phyloP scores from a whole-genome alignment of 2,888 invertebrate genomes.

The Caenorhabditis doughertyi region DNA sequence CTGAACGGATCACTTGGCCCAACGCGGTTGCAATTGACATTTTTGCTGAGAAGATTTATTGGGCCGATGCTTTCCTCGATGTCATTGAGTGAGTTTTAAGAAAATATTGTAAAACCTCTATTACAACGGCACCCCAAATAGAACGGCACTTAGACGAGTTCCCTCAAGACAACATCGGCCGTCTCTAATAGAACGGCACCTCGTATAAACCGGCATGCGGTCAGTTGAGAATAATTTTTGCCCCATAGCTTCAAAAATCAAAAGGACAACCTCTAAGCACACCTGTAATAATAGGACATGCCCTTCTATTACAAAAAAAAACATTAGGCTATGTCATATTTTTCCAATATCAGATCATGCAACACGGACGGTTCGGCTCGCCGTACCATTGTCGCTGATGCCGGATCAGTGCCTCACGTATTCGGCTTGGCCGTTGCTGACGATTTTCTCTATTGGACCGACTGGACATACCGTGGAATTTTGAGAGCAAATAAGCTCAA shows the following conservation, averaged over 20 bases:
- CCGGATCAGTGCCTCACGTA: constrained; percentile 90
- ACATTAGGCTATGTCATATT: too few species aligned
- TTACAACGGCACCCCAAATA: too few species aligned
- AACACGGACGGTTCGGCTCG: constrained; percentile 77
- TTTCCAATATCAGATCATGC: constrained; percentile 68
- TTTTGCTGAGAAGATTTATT: constrained; percentile 91
- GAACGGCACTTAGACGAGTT: too few species aligned
- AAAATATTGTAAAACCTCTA: too few species aligned
- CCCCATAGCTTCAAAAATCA: too few species aligned
- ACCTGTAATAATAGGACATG: too few species aligned
- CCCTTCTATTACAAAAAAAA: too few species aligned
- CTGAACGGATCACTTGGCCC: constrained; percentile 93
- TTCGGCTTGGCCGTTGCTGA: constrained; percentile 95
- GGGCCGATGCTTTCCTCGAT: constrained; percentile 97
- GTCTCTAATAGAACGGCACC: too few species aligned
- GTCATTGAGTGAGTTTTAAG: constrained; percentile 88
- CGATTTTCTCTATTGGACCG: constrained; percentile 94
- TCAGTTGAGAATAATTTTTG: too few species aligned
- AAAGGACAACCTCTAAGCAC: too few species aligned
- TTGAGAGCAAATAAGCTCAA: constrained; percentile 88
- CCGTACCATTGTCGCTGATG: constrained; percentile 75
- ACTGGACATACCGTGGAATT: constrained; percentile 88
- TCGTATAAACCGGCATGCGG: too few species aligned
- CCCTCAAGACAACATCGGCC: too few species aligned
- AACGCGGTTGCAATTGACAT: constrained; percentile 97